Evolutionary conservation across 2,888 invertebrate species (phyloP), one percentile per base, ranked within the genome.

Genomic region (Diplolepis rosae): DNA sequence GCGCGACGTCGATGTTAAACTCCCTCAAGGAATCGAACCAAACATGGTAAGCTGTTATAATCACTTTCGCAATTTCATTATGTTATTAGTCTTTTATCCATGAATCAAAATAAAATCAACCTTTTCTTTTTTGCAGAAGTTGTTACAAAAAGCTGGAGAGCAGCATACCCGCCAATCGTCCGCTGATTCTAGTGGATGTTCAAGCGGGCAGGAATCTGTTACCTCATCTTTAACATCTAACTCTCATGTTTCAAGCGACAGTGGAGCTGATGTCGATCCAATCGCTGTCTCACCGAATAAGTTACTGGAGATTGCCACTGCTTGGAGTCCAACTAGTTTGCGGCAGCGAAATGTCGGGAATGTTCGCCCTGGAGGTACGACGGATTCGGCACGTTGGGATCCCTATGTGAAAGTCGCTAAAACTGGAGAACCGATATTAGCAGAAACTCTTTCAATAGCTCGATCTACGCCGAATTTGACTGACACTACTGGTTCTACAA

Each of bases 1-100:
- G 93, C 91, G 91, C 82, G 92, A 93, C 79, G 92, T 94, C 27
- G 92, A 92, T 82, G 92, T 93, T 13, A 92, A 92, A 79, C 86
- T 94, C 74, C 94, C 94, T 24, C 92, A 92, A 61, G 94, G 94
- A 3, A 86, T 94, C 71, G 91, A 89, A 18, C 86, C 88, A 1
- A 87, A 89, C 50, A 89, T 88, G 82, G 88, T 88, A 79, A 85
- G 80, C 73, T 1, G 18, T 39, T 68, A 32, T 35, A 48, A 4
- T 15, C 15, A 1, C 48, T 1, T 4, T 48, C 9, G 11, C 22
- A 22, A 6, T 42, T 42, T 42, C 6, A 42, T 5, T 15, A 42
- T 42, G 11, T 2, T 32, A 32, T 32, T n/a, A 11, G 32, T 11
- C 35, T 39, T 4, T n/a, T 39, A 11, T 7, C 3, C 9, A 15